phyloP scores from a whole-genome alignment of 2,797 vertebrate species.

The Erpetoichthys calabaricus region DNA sequence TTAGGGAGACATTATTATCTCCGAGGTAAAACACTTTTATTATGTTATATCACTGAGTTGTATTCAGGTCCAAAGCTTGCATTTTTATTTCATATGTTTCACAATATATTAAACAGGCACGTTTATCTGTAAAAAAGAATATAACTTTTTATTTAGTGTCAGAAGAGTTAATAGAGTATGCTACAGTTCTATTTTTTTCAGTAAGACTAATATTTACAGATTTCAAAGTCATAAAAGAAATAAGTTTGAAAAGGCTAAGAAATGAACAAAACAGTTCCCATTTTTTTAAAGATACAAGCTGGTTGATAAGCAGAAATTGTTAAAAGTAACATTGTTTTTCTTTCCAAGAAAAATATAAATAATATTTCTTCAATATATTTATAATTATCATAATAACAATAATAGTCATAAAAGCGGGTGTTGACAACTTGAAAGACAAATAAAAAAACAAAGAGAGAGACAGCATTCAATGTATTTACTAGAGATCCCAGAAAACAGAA shows the following conservation, averaged over 20 bases:
- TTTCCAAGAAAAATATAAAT: slow-evolving; percentile 40
- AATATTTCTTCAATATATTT: slow-evolving; percentile 27
- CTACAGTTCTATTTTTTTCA: slow-evolving; percentile 19
- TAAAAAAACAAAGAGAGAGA: slow-evolving; percentile 14
- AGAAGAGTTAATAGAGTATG: slow-evolving; percentile 5
- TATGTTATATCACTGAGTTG: too few relatives aligned
- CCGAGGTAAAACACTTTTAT: too few relatives aligned
- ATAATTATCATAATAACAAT: slow-evolving; percentile 19
- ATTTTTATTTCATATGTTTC: too few relatives aligned
- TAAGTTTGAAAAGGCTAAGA: slow-evolving; percentile 20
- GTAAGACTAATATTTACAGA: slow-evolving; percentile 23
- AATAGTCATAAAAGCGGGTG: slow-evolving; percentile 13
- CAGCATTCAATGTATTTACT: too few relatives aligned
- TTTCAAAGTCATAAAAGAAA: slow-evolving; percentile 16
- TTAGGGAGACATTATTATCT: too few relatives aligned
- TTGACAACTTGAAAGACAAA: slow-evolving; percentile 20
- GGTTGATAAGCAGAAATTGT: background rate
- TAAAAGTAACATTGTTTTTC: background rate
- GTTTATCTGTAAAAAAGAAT: slow-evolving; percentile 7
- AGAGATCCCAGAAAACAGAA: too few relatives aligned
- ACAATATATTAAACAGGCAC: background rate
- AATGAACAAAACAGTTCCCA: slow-evolving; percentile 21
- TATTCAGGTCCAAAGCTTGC: too few relatives aligned
- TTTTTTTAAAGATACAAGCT: slow-evolving; percentile 19
- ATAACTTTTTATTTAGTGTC: slow-evolving; percentile 11